Percentiles rank a stretch among this genome's conserved stretches.
phyloP scores from a whole-genome alignment of 2,888 invertebrate genomes.

The Archips xylosteana region DNA sequence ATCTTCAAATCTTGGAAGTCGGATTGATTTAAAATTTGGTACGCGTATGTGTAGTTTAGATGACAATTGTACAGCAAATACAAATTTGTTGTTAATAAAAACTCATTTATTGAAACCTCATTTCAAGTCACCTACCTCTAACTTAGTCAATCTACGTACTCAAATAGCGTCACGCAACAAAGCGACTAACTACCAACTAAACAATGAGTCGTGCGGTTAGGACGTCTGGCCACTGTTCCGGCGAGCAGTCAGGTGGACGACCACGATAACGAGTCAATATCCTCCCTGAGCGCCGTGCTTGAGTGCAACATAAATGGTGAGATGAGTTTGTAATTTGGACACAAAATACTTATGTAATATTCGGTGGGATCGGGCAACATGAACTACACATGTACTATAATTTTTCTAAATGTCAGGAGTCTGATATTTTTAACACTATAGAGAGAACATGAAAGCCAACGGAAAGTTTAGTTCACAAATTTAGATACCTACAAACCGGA shows the following conservation, averaged over 20 bases:
- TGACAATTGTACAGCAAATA: too few relatives aligned
- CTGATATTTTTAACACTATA: neutral
- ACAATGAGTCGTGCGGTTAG: slow-evolving; percentile 11
- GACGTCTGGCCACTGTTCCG: slow-evolving; percentile 21
- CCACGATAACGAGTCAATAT: slow-evolving; percentile 36
- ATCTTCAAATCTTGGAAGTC: too few relatives aligned
- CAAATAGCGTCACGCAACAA: slow-evolving; percentile 1
- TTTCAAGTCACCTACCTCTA: too few relatives aligned
- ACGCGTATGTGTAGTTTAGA: too few relatives aligned
- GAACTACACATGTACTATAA: neutral
- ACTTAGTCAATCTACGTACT: neutral
- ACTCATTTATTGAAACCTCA: neutral
- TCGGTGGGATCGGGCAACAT: neutral
- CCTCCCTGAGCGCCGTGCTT: neutral
- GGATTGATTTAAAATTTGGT: too few relatives aligned
- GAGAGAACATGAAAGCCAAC: too few relatives aligned
- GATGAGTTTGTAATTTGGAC: neutral
- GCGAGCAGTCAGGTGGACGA: slow-evolving; percentile 23
- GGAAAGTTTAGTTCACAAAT: too few relatives aligned
- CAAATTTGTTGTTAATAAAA: too few relatives aligned
- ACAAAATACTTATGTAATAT: neutral
- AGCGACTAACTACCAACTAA: slow-evolving; percentile 16
- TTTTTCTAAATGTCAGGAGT: neutral
- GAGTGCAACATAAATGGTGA: neutral
- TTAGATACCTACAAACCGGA: too few relatives aligned